Evolutionary conservation across 2,888 invertebrate species (phyloP).

Genomic region (Rhagonycha fulva): DNA sequence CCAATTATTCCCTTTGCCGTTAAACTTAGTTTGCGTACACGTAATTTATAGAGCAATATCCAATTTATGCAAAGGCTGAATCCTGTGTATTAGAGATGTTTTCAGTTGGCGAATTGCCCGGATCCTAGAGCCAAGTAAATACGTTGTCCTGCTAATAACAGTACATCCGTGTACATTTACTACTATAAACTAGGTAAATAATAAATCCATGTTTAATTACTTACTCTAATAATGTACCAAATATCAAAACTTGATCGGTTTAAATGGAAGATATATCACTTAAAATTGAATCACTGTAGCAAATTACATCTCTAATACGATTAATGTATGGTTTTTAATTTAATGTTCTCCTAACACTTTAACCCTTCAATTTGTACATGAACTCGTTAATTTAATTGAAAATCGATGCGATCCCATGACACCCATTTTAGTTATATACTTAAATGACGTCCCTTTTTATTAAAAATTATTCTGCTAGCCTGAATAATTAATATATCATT

Average conservation of each 20-base stretch:
- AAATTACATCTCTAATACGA: background rate
- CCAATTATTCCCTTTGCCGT: conserved; percentile 7
- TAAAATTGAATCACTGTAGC: background rate
- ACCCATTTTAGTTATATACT: background rate
- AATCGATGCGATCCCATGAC: conserved; percentile 4
- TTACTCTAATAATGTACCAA: background rate
- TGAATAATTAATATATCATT: background rate
- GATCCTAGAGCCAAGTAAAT: conserved; percentile 28
- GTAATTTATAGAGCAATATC: conserved; percentile 31
- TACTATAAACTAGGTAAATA: background rate
- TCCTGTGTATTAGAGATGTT: conserved; percentile 30
- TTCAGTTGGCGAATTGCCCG: conserved; percentile 31
- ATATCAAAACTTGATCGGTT: background rate
- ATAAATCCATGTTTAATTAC: background rate
- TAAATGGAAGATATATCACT: background rate
- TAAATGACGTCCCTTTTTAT: background rate
- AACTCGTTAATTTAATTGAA: conserved; percentile 8
- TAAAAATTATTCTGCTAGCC: background rate
- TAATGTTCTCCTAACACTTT: background rate
- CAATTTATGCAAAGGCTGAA: conserved; percentile 32
- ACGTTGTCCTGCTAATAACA: background rate
- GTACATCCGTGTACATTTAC: background rate
- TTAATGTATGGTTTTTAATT: conserved; percentile 1
- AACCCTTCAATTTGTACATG: background rate
- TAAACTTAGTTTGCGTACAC: conserved; percentile 28